A percentile compares a stretch with the other conserved stretches of the same genome.
Evolutionary conservation across 2,797 vertebrate species (phyloP).

Genomic region (Pantherophis alleghaniensis): DNA sequence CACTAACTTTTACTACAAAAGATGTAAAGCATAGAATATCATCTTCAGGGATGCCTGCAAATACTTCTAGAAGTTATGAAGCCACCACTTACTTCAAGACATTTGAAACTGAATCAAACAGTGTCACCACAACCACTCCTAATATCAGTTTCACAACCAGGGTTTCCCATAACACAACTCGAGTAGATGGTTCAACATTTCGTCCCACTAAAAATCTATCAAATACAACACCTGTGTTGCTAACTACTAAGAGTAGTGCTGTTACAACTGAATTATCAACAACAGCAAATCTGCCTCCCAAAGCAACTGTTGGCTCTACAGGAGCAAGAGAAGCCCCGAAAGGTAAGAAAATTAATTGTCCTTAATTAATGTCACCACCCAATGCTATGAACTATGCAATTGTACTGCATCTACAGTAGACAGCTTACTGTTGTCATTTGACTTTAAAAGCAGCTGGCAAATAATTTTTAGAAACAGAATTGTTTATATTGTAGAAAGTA

Average conservation of each 20-base stretch:
- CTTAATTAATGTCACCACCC: background rate
- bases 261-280: background rate
- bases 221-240: conserved; percentile 17
- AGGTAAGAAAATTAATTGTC: conserved; percentile 50
- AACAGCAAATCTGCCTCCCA: conserved; percentile 35
- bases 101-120: background rate
- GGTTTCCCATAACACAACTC: background rate
- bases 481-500: background rate
- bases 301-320: conserved; percentile 50
- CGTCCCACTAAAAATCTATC: background rate
- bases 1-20: background rate
- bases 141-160: background rate
- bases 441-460: background rate
- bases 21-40: background rate
- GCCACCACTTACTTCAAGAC: background rate
- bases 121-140: background rate
- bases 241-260: background rate
- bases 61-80: background rate
- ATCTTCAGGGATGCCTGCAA: background rate
- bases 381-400: background rate
- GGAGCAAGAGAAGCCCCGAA: conserved; percentile 40
- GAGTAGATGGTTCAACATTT: accelerated
- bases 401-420: background rate
- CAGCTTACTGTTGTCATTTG: background rate
- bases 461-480: background rate